These are phyloP conservation scores for Herpailurus yagouaroundi DNA, from an alignment of 2,113 vertebrate genomes.

Conservation along the genomic window DNA sequence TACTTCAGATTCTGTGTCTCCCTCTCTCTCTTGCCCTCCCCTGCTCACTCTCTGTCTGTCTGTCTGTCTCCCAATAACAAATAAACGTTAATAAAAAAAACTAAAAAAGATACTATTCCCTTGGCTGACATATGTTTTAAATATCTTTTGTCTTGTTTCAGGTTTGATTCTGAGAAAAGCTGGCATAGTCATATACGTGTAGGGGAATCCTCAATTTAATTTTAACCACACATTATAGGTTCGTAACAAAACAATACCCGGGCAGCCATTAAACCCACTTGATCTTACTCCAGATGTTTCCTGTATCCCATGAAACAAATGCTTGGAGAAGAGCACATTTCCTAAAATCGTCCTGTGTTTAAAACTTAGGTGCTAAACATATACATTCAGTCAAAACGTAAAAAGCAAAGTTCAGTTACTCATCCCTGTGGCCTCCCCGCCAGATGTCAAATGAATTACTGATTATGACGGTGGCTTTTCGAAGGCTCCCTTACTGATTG, in stretches of 20 bases:
- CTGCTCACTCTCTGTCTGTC: too few relatives aligned
- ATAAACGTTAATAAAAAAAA: too few relatives aligned
- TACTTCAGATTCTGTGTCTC: too few relatives aligned
- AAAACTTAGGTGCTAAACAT: conserved; percentile 62
- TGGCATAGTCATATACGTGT: not conserved
- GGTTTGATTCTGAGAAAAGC: conserved; percentile 58
- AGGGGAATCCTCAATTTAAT: conserved; percentile 27
- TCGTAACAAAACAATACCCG: not conserved
- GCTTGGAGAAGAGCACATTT: conserved; percentile 50
- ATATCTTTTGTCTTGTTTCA: conserved; percentile 40
- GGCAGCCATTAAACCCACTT: not conserved
- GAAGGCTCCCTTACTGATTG: conserved; percentile 1
- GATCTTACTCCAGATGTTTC: conserved; percentile 66
- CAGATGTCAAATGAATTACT: conserved; percentile 73
- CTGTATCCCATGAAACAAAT: conserved; percentile 61
- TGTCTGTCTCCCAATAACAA: too few relatives aligned
- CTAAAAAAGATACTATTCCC: not conserved
- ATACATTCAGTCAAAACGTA: conserved; percentile 58
- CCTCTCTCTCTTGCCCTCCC: too few relatives aligned
- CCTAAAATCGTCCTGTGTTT: conserved; percentile 39
- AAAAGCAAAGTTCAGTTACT: conserved; percentile 73
- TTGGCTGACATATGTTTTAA: conserved; percentile 37
- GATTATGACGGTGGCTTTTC: conserved; percentile 47
- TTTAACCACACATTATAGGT: conserved; percentile 32
- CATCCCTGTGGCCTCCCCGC: conserved; percentile 20